Evolutionary conservation across 2,888 invertebrate species (phyloP).

Genomic region (Callimorpha dominula): DNA sequence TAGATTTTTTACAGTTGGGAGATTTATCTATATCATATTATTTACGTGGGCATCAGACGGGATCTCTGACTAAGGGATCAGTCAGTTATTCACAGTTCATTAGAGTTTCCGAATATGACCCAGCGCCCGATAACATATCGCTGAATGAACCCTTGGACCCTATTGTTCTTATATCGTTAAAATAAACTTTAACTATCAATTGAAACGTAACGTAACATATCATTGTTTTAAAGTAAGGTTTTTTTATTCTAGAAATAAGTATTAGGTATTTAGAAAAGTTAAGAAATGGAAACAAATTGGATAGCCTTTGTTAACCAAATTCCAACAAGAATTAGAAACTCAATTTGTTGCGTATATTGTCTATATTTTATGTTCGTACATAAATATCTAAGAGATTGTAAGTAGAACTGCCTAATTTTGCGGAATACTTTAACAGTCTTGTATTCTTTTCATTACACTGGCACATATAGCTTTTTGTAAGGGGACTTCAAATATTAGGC

Average conservation of each 20-base stretch:
- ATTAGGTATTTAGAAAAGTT: neutral
- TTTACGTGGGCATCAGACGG: neutral
- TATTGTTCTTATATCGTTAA: constrained; percentile 39
- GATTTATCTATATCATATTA: constrained; percentile 2
- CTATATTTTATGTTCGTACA: neutral
- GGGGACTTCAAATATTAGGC: neutral
- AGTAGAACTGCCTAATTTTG: neutral
- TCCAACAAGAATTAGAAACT: neutral
- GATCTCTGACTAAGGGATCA: constrained; percentile 42
- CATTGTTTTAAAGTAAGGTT: neutral
- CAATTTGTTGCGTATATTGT: neutral
- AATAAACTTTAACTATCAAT: constrained; percentile 34
- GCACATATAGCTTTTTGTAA: neutral
- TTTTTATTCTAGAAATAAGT: neutral
- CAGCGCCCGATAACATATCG: constrained; percentile 60
- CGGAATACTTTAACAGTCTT: neutral
- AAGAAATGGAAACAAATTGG: constrained; percentile 2
- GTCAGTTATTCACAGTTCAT: constrained; percentile 64
- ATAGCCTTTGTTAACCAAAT: neutral
- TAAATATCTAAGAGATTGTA: neutral
- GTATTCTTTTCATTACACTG: neutral
- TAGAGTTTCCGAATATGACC: constrained; percentile 64
- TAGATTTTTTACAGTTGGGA: constrained; percentile 1
- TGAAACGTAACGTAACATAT: constrained; percentile 12
- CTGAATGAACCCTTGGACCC: constrained; percentile 55